Evolutionary conservation across 2,888 invertebrate genomes (phyloP), one percentile per base, ranked within the genome.

Genomic region (Dryadula phaetusa): DNA sequence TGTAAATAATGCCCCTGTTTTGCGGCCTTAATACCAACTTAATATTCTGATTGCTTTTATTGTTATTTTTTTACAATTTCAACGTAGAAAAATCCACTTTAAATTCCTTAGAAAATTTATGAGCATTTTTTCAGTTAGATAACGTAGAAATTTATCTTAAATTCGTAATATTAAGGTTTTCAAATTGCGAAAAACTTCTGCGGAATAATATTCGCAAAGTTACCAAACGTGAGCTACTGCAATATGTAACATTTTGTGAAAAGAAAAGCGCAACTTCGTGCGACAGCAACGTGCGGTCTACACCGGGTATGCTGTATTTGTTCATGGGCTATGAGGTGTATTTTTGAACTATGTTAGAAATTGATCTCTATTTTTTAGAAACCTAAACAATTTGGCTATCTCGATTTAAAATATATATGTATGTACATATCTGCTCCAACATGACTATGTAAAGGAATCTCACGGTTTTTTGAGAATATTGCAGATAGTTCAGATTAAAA

Each of bases 1-100:
- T 71, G 67, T 72, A 67, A 73, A 67, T 70, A 70, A 61, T 47
- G 62, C 32, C 28, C 34, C 47, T 44, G 28, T 56, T 66, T 62
- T 42, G 56, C 34, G 62, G 56, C 58, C 28, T 40, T 67, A 63
- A 67, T 62, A 49, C 54, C 37, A 37, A 54, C 20, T 61, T 61
- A 61, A 54, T 53, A 54, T 61, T 61, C 37, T 42, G 54, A 62
- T 28, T 47, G 20, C 18, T 49, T 47, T 12, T 66, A 28, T 12
- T 2, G 40, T 34, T n/a, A n/a, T 37, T 32, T 25, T 60, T 52
- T 34, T n/a, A 7, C 37, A 28, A 32, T 32, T 42, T 61, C 20
- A n/a, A 32, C n/a, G 22, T 40, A n/a, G n/a, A 12, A 65, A 22
- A n/a, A n/a, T 10, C n/a, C 0, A 20, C 10, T 25, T 37, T 56